Conservation (phyloP, 2,113 vertebrate genomes). For the Phocoena phocoena region DNA sequence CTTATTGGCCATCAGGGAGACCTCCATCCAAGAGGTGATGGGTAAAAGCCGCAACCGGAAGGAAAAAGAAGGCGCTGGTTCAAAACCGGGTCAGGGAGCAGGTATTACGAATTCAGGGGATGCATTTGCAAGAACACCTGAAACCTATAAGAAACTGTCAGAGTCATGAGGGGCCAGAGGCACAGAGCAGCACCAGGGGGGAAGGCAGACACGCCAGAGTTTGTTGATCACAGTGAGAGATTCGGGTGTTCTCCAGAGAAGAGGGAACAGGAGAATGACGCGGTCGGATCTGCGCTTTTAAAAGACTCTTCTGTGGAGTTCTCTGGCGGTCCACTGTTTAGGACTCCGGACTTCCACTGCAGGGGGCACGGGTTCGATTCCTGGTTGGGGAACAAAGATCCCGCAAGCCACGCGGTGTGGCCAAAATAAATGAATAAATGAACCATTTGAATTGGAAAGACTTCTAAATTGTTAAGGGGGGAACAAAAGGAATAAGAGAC, state of each 20-base stretch:
- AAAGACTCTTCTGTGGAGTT: not conserved
- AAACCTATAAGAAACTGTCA: not conserved
- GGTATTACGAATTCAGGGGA: not conserved
- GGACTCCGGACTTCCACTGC: no score
- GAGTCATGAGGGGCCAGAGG: not conserved
- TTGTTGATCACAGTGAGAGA: not conserved
- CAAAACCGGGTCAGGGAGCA: not conserved
- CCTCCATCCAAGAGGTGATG: not conserved
- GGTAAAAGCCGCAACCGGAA: rapidly evolving
- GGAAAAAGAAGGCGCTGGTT: not conserved
- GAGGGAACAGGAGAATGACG: not conserved
- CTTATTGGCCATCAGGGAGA: not conserved
- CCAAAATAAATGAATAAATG: no score
- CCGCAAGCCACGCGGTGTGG: no score
- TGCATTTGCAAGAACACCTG: not conserved
- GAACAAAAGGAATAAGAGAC: not conserved
- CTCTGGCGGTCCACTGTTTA: no score
- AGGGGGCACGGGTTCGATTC: no score
- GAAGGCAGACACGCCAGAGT: rapidly evolving
- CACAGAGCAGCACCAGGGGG: not conserved
- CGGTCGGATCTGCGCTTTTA: not conserved
- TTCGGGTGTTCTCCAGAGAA: not conserved
- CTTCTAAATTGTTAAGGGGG: no score
- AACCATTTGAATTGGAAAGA: no score
- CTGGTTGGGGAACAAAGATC: no score